Evolutionary conservation across 2,888 invertebrate species (phyloP).

Genomic region (Sturmia bella): DNA sequence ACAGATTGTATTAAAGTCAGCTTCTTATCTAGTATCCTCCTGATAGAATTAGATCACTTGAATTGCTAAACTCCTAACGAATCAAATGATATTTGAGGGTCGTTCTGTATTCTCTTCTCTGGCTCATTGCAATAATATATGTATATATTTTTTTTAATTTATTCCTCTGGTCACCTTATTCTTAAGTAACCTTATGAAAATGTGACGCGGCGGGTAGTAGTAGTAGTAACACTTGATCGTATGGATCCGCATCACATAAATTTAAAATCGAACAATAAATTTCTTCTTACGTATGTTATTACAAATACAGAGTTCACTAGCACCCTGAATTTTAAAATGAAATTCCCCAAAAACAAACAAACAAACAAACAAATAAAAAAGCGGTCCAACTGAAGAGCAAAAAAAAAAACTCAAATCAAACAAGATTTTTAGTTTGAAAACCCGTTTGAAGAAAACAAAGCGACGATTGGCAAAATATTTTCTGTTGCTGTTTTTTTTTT

Average conservation of each 20-base stretch:
- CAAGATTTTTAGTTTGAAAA: constrained; percentile 30
- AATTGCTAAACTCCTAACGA: too few species aligned
- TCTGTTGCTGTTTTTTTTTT: background rate
- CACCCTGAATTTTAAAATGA: constrained; percentile 45
- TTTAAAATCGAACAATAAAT: constrained; percentile 26
- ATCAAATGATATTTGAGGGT: too few species aligned
- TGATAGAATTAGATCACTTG: too few species aligned
- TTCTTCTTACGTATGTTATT: constrained; percentile 8
- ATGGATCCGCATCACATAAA: background rate
- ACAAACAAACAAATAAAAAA: constrained; percentile 20
- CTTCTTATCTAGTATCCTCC: too few species aligned
- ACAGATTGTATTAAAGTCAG: too few species aligned
- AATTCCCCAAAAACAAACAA: constrained; percentile 57
- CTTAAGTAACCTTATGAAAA: background rate
- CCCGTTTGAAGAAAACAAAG: constrained; percentile 44
- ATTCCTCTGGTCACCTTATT: constrained; percentile 55
- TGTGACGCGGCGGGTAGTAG: constrained; percentile 11
- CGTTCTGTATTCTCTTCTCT: too few species aligned
- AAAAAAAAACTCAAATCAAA: constrained; percentile 56
- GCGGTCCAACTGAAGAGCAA: constrained; percentile 39
- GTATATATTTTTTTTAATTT: too few species aligned
- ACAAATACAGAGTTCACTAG: constrained; percentile 42
- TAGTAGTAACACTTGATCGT: constrained; percentile 54
- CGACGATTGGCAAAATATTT: constrained; percentile 43
- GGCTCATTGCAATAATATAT: too few species aligned